These are phyloP conservation scores for Fukomys damarensis DNA, from an alignment of 2,113 vertebrate genomes.

Conservation along the genomic window DNA sequence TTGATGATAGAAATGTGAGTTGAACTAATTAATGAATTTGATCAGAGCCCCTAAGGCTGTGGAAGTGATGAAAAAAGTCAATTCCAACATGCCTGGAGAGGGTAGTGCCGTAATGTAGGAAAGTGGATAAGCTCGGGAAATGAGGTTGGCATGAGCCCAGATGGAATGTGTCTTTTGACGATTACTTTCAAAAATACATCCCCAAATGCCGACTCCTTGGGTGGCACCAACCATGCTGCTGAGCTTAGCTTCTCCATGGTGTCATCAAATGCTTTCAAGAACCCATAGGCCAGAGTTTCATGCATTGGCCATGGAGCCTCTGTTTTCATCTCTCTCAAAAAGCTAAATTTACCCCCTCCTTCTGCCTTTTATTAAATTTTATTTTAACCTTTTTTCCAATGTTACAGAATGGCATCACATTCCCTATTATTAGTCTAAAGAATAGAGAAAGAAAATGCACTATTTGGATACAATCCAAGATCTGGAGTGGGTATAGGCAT, in stretches of 20 bases:
- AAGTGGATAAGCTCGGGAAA: not conserved
- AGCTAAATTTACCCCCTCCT: not conserved
- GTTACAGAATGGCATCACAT: not conserved
- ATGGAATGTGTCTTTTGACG: not conserved
- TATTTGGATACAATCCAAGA: conserved; percentile 8
- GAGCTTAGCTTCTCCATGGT: not conserved
- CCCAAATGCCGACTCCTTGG: not conserved
- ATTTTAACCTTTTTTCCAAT: not conserved
- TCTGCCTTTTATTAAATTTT: not conserved
- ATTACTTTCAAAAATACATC: not conserved
- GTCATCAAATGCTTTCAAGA: not conserved
- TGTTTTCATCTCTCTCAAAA: not conserved
- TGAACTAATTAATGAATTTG: conserved; percentile 3
- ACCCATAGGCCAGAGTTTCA: not conserved
- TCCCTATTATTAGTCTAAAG: not conserved
- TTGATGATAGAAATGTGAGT: not conserved
- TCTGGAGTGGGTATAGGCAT: not conserved
- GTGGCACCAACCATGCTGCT: not conserved
- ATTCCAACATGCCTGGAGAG: not conserved
- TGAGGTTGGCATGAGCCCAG: not conserved
- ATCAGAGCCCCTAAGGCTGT: not conserved
- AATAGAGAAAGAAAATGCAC: conserved; percentile 33
- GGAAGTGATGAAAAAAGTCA: not conserved
- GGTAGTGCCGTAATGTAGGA: not conserved
- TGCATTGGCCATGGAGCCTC: not conserved